phyloP scores from a whole-genome alignment of 2,113 vertebrate genomes.

The Capreolus pygargus region DNA sequence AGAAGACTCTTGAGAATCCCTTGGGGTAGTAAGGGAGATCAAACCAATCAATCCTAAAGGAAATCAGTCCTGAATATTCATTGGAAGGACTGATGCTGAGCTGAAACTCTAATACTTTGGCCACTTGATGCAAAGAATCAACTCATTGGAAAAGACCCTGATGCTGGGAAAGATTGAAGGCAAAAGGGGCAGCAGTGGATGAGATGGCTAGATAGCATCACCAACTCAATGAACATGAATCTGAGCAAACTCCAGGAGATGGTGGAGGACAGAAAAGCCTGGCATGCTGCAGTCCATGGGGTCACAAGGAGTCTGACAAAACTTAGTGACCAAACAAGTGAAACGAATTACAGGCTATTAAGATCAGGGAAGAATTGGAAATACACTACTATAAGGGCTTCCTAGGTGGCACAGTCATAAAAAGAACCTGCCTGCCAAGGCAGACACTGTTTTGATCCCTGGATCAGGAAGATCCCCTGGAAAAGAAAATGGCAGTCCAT shows the following conservation, averaged over 20 bases:
- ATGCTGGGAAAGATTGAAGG: not conserved
- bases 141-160: not conserved
- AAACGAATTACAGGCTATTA: not conserved
- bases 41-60: not conserved
- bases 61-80: not conserved
- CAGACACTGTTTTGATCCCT: not conserved
- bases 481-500: not conserved
- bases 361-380: not conserved
- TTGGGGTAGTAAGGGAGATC: not conserved
- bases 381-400: not conserved
- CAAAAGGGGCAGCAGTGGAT: not conserved
- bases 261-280: not conserved
- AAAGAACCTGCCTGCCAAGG: not conserved
- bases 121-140: not conserved
- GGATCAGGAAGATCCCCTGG: not conserved
- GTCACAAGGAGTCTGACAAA: not conserved
- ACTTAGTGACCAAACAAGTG: not conserved
- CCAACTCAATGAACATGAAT: not conserved
- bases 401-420: not conserved
- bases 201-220: not conserved
- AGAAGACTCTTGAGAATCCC: not conserved
- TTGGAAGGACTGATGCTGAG: not conserved
- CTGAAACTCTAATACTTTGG: not conserved
- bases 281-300: not conserved
- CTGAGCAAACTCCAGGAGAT: not conserved